These are phyloP conservation scores for Bombus huntii DNA, from an alignment of 1,140 invertebrate genomes.

Conservation along the genomic window DNA sequence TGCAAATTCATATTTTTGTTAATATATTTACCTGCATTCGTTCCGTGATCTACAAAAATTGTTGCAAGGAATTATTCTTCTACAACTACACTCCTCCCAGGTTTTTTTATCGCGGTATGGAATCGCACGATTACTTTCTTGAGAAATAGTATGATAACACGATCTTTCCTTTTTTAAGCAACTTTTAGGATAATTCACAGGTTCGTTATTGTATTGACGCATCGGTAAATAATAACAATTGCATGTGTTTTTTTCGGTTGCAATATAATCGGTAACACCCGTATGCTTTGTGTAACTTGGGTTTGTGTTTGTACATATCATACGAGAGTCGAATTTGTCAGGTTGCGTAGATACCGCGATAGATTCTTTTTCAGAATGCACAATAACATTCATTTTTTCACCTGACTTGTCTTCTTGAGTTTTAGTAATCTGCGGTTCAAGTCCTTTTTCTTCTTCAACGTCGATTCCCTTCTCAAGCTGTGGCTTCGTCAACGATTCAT, in stretches of 20 bases:
- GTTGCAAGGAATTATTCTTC: not conserved
- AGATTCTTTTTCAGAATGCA: not conserved
- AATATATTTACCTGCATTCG: conserved; percentile 30
- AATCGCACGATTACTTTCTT: not conserved
- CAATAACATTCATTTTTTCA: not conserved
- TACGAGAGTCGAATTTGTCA: not conserved
- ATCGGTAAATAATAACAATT: not conserved
- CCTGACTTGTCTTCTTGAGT: not conserved
- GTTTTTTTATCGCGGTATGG: conserved; percentile 9
- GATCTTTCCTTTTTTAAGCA: conserved; percentile 41
- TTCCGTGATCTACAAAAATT: conserved; percentile 12
- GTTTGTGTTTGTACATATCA: not conserved
- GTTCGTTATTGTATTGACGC: not conserved
- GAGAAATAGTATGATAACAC: not conserved
- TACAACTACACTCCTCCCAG: conserved; percentile 45
- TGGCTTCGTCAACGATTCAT: not conserved
- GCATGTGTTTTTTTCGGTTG: not conserved
- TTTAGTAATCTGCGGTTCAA: too few relatives aligned
- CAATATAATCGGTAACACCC: not conserved
- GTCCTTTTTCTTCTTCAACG: not conserved
- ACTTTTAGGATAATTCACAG: conserved; percentile 25
- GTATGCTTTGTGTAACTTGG: not conserved
- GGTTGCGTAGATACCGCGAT: not conserved
- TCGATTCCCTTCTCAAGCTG: not conserved
- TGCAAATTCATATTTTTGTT: too few relatives aligned